These are phyloP conservation scores for Oryctes rhinoceros DNA, from an alignment of 1,140 invertebrate genomes.

Conservation along the genomic window DNA sequence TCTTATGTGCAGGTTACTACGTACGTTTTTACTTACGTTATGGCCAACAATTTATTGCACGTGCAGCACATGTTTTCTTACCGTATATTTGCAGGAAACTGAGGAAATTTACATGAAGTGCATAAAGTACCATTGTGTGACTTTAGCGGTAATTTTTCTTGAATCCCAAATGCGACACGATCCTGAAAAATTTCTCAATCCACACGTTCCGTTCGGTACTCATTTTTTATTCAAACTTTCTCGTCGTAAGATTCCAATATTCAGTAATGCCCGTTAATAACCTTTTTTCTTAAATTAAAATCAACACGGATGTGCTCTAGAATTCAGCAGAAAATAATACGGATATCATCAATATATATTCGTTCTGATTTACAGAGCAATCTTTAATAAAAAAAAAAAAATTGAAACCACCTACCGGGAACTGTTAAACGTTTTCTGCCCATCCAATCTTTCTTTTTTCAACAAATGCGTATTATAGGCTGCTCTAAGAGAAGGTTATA, in stretches of 20 bases:
- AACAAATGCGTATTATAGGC: background rate
- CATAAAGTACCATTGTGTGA: constrained; percentile 33
- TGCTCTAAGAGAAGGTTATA: background rate
- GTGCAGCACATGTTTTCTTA: constrained; percentile 35
- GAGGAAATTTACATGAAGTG: constrained; percentile 32
- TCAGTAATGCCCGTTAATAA: no score
- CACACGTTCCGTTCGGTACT: background rate
- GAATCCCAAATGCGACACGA: constrained; percentile 31
- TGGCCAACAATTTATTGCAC: constrained; percentile 33
- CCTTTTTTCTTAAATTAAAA: background rate
- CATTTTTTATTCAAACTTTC: background rate
- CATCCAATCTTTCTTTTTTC: background rate
- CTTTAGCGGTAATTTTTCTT: constrained; percentile 7
- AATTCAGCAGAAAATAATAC: no score
- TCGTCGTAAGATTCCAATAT: background rate
- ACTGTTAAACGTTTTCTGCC: no score
- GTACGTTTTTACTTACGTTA: constrained; percentile 30
- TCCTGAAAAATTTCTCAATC: constrained; percentile 29
- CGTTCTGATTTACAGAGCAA: no score
- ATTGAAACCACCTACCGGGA: no score
- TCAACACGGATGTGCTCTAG: no score
- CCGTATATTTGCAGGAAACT: constrained; percentile 33
- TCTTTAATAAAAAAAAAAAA: no score
- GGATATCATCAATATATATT: no score
- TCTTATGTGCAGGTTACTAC: constrained; percentile 27